Percentiles rank a stretch among this genome's conserved stretches.
Conservation (phyloP, 2,797 vertebrate species). For the Platalea minor region DNA sequence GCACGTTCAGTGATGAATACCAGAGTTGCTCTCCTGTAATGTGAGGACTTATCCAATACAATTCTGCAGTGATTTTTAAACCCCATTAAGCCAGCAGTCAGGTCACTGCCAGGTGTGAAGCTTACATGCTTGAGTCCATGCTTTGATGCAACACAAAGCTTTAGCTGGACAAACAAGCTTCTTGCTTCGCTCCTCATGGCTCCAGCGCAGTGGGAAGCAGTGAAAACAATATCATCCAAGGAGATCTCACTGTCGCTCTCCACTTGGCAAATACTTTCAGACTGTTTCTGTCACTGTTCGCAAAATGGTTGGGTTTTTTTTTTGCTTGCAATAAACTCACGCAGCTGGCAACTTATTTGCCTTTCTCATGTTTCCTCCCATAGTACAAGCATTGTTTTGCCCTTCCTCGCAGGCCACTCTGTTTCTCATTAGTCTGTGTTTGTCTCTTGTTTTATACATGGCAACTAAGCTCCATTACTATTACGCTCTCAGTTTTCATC, state of each 20-base stretch:
- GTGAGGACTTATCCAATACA: background rate
- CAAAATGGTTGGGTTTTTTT: background rate
- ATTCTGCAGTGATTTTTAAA: background rate
- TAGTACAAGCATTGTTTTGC: constrained; percentile 38
- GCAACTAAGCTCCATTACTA: background rate
- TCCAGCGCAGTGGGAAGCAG: background rate
- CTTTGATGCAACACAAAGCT: background rate
- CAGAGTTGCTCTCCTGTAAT: background rate
- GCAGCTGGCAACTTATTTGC: constrained; percentile 10
- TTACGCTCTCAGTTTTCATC: background rate
- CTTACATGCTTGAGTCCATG: background rate
- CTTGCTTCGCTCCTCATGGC: background rate
- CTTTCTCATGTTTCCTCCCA: constrained; percentile 44
- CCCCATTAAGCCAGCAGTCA: background rate
- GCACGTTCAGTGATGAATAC: background rate
- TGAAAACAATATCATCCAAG: background rate
- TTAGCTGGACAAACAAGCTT: background rate
- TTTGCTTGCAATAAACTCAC: background rate
- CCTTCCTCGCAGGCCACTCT: background rate
- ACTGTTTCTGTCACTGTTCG: background rate
- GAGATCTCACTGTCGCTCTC: background rate
- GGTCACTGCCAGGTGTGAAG: background rate
- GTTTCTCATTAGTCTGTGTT: constrained; percentile 41
- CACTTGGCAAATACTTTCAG: background rate
- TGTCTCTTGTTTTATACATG: background rate